phyloP scores from a whole-genome alignment of 2,797 vertebrate genomes.

The Falco concolor region DNA sequence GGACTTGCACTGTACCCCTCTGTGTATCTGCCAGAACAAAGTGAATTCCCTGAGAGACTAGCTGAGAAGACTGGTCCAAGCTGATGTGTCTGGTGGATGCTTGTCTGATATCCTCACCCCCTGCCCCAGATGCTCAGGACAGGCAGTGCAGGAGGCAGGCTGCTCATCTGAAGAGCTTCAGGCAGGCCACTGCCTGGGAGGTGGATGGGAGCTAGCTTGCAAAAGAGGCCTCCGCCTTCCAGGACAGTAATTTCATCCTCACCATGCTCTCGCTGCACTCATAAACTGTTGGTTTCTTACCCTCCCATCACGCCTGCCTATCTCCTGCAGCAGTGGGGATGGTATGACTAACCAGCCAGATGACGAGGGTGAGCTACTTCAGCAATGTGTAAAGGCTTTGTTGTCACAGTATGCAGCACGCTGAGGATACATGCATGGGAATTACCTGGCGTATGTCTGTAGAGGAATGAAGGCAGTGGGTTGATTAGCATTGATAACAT shows the following conservation, averaged over 20 bases:
- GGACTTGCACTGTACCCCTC: too few species aligned
- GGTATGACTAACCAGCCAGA: neutral
- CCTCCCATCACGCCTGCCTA: neutral
- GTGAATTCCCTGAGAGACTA: neutral
- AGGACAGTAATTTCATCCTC: neutral
- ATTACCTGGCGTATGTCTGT: neutral
- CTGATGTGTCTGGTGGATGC: neutral
- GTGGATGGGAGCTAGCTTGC: neutral
- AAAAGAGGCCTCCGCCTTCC: neutral
- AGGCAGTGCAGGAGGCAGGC: neutral
- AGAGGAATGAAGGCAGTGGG: too few species aligned
- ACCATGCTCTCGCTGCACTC: rapidly evolving
- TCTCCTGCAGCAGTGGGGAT: neutral
- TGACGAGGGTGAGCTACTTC: neutral
- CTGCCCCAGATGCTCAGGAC: neutral
- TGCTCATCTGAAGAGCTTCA: neutral
- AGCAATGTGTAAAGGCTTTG: neutral
- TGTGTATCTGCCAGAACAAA: neutral
- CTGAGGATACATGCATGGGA: neutral
- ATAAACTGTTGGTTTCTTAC: neutral
- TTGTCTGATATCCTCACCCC: neutral
- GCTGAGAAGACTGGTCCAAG: neutral
- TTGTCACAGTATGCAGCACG: neutral
- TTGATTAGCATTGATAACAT: too few species aligned
- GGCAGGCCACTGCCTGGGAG: neutral